Percentiles rank a stretch among this genome's conserved stretches.
Evolutionary conservation across 2,888 invertebrate genomes (phyloP).

Genomic region (Phytoseiulus persimilis): DNA sequence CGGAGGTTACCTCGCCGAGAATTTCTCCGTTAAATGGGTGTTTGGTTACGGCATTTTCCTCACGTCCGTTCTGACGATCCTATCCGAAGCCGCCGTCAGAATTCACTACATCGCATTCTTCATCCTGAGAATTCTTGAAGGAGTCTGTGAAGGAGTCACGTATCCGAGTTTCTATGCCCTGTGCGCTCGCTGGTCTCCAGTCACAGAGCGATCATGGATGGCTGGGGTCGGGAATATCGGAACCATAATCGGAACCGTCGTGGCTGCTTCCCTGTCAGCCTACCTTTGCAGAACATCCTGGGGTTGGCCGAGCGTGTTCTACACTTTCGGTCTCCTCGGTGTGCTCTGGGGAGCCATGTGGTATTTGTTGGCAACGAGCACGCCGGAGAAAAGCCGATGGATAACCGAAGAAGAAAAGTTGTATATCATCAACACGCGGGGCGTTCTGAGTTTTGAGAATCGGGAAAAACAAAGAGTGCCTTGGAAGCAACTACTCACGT

Average conservation of each 20-base stretch:
- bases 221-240: conserved; percentile 21
- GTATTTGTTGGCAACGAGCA: conserved; percentile 32
- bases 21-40: conserved; percentile 18
- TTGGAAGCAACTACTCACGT: not conserved
- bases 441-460: conserved; percentile 12
- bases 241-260: conserved; percentile 26
- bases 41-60: conserved; percentile 33
- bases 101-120: conserved; percentile 12
- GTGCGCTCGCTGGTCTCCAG: conserved; percentile 35
- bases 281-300: not conserved
- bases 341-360: conserved; percentile 12
- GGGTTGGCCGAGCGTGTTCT: conserved; percentile 18
- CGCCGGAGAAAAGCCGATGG: conserved; percentile 17
- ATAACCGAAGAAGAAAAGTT: not conserved
- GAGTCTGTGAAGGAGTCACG: conserved; percentile 32
- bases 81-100: conserved; percentile 22
- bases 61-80: not conserved
- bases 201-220: conserved; percentile 11
- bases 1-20: conserved; percentile 26
- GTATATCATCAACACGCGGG: conserved; percentile 16
- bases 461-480: not conserved
- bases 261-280: not conserved
- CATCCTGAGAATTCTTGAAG: conserved; percentile 18
- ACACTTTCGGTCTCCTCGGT: not conserved
- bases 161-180: conserved; percentile 25